A percentile compares a stretch with the other conserved stretches of the same genome.
phyloP scores from a whole-genome alignment of 2,888 invertebrate species.

The Deilephila elpenor region DNA sequence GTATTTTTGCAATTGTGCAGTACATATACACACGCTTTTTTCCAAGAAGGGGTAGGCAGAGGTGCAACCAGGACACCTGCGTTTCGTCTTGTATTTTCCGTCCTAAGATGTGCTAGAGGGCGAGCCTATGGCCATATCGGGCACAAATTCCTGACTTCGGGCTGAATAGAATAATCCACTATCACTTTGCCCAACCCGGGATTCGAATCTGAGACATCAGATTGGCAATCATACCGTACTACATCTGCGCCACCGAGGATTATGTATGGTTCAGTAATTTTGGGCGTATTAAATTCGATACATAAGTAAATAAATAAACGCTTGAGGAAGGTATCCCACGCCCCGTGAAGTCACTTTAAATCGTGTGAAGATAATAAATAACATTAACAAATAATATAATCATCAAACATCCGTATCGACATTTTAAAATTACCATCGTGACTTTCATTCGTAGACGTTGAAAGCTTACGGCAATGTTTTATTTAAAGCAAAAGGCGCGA shows the following conservation, averaged over 20 bases:
- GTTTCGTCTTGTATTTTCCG: no score
- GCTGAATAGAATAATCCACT: no score
- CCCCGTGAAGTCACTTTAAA: constrained; percentile 5
- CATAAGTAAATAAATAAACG: constrained; percentile 1
- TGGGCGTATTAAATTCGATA: background rate
- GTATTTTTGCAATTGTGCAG: background rate
- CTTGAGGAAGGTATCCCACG: background rate
- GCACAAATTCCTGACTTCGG: no score
- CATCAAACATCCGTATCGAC: constrained; percentile 73
- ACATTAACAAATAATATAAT: constrained; percentile 64
- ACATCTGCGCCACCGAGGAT: no score
- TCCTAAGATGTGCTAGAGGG: no score
- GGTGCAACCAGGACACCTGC: no score
- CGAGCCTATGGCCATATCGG: no score
- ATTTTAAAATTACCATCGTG: constrained; percentile 83
- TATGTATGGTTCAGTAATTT: background rate
- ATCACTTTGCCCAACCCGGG: no score
- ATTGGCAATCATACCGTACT: no score
- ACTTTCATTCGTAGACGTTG: constrained; percentile 77
- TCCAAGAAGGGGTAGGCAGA: no score
- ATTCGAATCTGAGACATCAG: no score
- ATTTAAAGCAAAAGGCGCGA: constrained; percentile 79
- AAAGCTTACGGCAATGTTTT: constrained; percentile 82
- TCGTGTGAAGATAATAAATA: constrained; percentile 38
- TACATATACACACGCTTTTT: no score